phyloP scores from a whole-genome alignment of 2,113 vertebrate genomes.

The Ahaetulla prasina region DNA sequence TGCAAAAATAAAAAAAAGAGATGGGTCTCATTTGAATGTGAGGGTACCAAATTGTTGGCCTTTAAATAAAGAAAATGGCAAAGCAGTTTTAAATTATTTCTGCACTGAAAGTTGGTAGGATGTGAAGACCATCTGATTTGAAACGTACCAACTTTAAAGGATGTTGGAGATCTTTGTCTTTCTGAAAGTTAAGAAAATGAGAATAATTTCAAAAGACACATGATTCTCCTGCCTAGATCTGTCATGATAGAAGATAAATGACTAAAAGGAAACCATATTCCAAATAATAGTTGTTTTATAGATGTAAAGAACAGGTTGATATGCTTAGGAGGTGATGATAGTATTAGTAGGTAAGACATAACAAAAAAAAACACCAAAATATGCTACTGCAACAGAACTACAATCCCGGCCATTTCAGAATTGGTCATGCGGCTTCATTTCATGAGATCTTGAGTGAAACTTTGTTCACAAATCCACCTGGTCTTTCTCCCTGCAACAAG shows the following conservation, averaged over 20 bases:
- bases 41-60: background rate
- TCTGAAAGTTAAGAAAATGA: background rate
- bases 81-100: background rate
- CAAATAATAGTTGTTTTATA: background rate
- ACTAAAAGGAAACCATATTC: background rate
- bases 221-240: background rate
- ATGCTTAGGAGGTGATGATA: background rate
- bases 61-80: background rate
- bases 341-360: background rate
- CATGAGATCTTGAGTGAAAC: background rate
- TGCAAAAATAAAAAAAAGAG: background rate
- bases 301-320: background rate
- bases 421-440: background rate
- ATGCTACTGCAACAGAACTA: background rate
- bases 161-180: background rate
- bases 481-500: background rate
- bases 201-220: background rate
- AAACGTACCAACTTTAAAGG: background rate
- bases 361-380: background rate
- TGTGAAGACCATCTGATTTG: background rate
- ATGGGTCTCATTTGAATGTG: background rate
- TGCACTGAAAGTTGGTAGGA: background rate
- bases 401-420: background rate
- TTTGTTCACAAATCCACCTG: background rate
- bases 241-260: background rate